Base-by-base conservation (phyloP, 2,888 invertebrate genomes). In the Cephus pygmeus region DNA sequence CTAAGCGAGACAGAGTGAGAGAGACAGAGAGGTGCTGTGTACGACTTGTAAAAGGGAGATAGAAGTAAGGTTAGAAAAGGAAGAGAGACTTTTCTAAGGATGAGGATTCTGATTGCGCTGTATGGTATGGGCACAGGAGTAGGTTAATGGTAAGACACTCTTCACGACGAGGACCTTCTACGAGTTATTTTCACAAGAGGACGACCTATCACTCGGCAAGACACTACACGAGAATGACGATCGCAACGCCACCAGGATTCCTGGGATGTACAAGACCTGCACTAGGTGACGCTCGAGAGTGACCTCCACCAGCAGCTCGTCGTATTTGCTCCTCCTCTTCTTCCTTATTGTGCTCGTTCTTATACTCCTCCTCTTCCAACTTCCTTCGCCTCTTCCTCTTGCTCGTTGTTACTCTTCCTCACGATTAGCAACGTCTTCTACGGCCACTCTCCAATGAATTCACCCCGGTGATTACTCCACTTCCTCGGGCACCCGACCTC, bases 221-320 rank as follows among this genome's bases (percentile, higher is more conserved):
- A 23, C 23, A 23, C 56, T 56, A 56, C 56, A 56, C 56, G 56
- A 56, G 56, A 56, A 56, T 56, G 56, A 56, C 56, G 56, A 56
- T 56, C 56, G 56, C 56, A 56, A 56, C 56, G 56, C 56, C 56
- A 56, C 56, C 56, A 56, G 56, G 56, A 56, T 23, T 56, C 56
- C 56, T 56, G 56, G 56, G 56, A 56, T 23, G 56, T 56, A 56
- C 56, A 9, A 56, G 56, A 56, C 23, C 56, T 56, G 80, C 84
- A 77, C 83, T 81, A 77, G 80, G 81, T 81, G 85, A 76, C 81
- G 79, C 83, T 85, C 81, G 79, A 81, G 81, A 84, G 82, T 82
- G 83, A 82, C 84, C 85, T 84, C 56, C 56, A 56, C 56, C 56
- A 56, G 56, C 56, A 56, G 56, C 56, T 56, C 56, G 56, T 56